These are phyloP conservation scores for Ophioninae sp. DNA, from an alignment of 2,888 invertebrate genomes.

Conservation along the genomic window DNA sequence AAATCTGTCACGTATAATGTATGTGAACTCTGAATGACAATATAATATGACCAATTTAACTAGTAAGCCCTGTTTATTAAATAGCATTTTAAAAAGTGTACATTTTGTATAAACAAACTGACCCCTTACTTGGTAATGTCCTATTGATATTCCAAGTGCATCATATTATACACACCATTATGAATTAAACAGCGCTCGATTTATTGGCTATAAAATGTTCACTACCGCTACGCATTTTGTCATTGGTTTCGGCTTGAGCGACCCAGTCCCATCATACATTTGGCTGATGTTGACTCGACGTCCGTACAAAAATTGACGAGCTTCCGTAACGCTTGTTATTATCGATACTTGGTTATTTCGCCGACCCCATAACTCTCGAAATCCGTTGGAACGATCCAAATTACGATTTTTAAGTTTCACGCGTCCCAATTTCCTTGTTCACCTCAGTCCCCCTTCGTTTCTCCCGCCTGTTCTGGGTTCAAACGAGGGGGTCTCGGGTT, in stretches of 20 bases:
- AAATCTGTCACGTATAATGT: too few species aligned
- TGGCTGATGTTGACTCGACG: background rate
- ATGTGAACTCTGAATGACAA: too few species aligned
- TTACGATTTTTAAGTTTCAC: constrained; percentile 1
- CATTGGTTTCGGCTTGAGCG: background rate
- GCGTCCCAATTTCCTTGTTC: constrained; percentile 5
- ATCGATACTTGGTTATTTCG: background rate
- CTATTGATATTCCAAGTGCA: too few species aligned
- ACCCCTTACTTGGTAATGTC: too few species aligned
- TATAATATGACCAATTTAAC: too few species aligned
- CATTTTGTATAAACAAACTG: too few species aligned
- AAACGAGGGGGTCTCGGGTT: background rate
- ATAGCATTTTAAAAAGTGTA: too few species aligned
- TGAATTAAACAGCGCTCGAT: too few species aligned
- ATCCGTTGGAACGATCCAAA: background rate
- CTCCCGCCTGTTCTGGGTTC: background rate
- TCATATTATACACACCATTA: too few species aligned
- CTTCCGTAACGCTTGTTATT: background rate
- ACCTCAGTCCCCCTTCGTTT: background rate
- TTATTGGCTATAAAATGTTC: too few species aligned
- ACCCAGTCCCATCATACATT: background rate
- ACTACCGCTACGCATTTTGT: background rate
- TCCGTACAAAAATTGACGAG: background rate
- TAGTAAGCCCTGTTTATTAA: background rate
- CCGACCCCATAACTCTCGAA: background rate